phyloP scores from a whole-genome alignment of 2,888 invertebrate species.

The Liodrosophila aerea region DNA sequence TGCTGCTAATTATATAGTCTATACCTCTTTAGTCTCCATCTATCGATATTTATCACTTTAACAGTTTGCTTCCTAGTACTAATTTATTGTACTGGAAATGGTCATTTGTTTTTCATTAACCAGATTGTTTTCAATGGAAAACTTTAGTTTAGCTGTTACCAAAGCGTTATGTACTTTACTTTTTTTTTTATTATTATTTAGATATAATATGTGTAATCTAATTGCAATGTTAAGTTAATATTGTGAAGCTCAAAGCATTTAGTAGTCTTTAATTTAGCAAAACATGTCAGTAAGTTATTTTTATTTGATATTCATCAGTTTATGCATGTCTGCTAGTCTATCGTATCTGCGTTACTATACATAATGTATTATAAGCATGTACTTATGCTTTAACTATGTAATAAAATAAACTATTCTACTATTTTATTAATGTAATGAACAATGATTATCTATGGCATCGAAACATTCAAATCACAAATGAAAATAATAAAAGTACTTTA shows the following conservation, averaged over 20 bases:
- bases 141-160: constrained; percentile 37
- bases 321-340: constrained; percentile 1
- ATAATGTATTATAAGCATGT: no score
- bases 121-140: constrained; percentile 10
- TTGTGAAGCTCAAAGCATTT: constrained; percentile 3
- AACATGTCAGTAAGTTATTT: background rate
- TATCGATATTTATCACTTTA: constrained; percentile 35
- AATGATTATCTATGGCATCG: no score
- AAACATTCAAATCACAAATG: no score
- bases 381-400: no score
- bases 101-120: constrained; percentile 16
- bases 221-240: constrained; percentile 1
- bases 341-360: no score
- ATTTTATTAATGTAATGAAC: no score
- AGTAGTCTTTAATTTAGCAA: constrained; percentile 4
- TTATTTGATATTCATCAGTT: no score
- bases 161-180: constrained; percentile 48
- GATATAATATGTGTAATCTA: background rate
- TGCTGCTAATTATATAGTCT: constrained; percentile 41
- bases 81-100: constrained; percentile 51
- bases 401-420: no score
- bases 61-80: constrained; percentile 35
- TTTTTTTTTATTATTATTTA: constrained; percentile 12
- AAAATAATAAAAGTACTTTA: no score
- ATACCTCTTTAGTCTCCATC: constrained; percentile 14